Conservation (phyloP, 1,140 invertebrate genomes). For the Bombus consobrinus region DNA sequence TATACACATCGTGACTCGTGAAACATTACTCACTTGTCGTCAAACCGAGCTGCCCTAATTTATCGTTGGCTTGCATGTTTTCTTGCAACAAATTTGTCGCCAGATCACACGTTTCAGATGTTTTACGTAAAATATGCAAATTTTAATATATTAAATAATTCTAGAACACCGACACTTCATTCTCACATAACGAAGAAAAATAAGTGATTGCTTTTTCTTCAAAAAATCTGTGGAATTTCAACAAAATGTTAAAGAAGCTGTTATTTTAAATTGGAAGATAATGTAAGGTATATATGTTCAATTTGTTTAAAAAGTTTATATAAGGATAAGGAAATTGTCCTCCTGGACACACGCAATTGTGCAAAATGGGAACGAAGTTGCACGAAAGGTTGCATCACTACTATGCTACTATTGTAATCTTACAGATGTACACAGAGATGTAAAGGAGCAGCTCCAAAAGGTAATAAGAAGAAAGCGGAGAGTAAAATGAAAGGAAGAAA, state of each 20-base stretch:
- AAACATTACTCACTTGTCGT: conserved; percentile 4
- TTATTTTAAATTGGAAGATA: neutral
- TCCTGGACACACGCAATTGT: too few species aligned
- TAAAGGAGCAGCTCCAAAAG: neutral
- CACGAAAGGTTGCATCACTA: neutral
- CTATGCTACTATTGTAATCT: neutral
- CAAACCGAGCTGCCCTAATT: neutral
- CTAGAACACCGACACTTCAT: neutral
- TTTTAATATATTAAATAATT: too few species aligned
- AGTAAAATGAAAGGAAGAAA: neutral
- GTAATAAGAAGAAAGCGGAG: neutral
- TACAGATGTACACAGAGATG: neutral
- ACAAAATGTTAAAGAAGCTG: neutral
- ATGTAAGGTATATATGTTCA: neutral
- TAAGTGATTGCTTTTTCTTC: neutral
- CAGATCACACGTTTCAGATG: neutral
- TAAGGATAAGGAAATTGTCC: neutral
- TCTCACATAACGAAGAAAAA: neutral
- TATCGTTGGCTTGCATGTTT: neutral
- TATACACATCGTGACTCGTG: neutral
- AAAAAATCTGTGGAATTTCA: neutral
- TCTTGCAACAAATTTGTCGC: neutral
- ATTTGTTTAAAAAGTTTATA: neutral
- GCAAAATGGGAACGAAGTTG: too few species aligned
- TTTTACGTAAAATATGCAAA: too few species aligned